Evolutionary conservation across 1,140 invertebrate genomes (phyloP).

Genomic region (Anadara kagoshimensis): DNA sequence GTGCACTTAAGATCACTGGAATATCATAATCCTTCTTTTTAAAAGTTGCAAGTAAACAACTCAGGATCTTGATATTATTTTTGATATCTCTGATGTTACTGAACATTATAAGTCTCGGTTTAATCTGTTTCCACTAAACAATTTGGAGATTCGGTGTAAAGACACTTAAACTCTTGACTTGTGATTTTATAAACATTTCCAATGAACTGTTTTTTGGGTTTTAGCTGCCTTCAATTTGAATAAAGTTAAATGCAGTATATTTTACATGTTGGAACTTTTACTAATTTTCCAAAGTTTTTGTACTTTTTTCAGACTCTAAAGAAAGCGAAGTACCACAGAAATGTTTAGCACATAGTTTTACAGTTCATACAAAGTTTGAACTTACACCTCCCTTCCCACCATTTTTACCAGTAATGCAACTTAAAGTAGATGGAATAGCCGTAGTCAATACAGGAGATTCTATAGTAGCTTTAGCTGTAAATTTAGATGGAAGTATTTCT

Average conservation of each 20-base stretch:
- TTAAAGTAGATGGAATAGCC: slow-evolving; percentile 80
- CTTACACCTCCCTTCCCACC: slow-evolving; percentile 81
- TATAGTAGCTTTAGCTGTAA: slow-evolving; percentile 78
- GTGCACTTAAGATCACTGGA: no score
- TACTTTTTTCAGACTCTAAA: slow-evolving; percentile 14
- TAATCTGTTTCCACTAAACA: no score
- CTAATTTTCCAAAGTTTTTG: neutral
- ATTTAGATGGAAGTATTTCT: slow-evolving; percentile 12
- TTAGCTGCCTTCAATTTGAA: neutral
- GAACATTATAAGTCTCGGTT: no score
- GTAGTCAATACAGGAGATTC: slow-evolving; percentile 84
- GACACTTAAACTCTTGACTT: no score
- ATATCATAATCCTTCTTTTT: no score
- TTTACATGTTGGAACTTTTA: neutral
- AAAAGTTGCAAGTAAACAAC: no score
- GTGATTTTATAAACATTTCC: no score
- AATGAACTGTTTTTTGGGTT: neutral
- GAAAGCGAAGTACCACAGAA: slow-evolving; percentile 37
- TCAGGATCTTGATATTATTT: no score
- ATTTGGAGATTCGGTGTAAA: no score
- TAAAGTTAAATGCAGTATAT: neutral
- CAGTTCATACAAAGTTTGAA: slow-evolving; percentile 82
- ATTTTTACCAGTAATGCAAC: slow-evolving; percentile 78
- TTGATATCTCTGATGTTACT: no score
- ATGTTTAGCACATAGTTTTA: slow-evolving; percentile 81